phyloP scores from a whole-genome alignment of 2,888 invertebrate genomes.

The Agriotes lineatus region DNA sequence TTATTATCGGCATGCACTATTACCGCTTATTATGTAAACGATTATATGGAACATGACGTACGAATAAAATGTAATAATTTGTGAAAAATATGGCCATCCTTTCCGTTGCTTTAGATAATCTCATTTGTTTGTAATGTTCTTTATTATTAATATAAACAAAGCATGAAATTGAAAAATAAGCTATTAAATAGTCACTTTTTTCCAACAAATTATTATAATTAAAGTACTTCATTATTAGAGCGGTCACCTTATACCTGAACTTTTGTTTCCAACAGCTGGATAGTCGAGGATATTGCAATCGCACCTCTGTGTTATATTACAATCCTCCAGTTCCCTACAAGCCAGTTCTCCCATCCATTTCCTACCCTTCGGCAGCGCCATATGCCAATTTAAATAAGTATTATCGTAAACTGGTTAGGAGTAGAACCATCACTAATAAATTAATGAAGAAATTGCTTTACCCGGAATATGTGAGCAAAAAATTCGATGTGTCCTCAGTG shows the following conservation, averaged over 20 bases:
- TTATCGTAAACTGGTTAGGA: constrained; percentile 80
- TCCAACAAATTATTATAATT: too few relatives aligned
- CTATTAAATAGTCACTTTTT: too few relatives aligned
- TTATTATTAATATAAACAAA: too few relatives aligned
- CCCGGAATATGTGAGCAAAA: constrained; percentile 70
- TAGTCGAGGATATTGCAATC: constrained; percentile 70
- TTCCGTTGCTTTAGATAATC: too few relatives aligned
- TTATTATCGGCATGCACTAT: too few relatives aligned
- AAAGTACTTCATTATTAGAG: too few relatives aligned
- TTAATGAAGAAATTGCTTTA: constrained; percentile 83
- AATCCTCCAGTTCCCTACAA: constrained; percentile 63
- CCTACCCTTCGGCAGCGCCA: constrained; percentile 82
- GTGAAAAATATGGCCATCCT: too few relatives aligned
- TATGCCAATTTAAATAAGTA: constrained; percentile 83
- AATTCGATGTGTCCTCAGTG: constrained; percentile 69
- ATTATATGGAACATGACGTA: too few relatives aligned
- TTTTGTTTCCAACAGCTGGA: constrained; percentile 61
- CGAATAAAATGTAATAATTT: too few relatives aligned
- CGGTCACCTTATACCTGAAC: background rate
- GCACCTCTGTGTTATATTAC: constrained; percentile 67
- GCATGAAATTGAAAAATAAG: too few relatives aligned
- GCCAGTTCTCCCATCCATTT: constrained; percentile 78
- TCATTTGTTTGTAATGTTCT: too few relatives aligned
- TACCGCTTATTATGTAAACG: too few relatives aligned
- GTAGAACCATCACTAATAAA: constrained; percentile 77